Base-by-base conservation (phyloP, 2,113 vertebrate genomes). In the Porphyrio hochstetteri region DNA sequence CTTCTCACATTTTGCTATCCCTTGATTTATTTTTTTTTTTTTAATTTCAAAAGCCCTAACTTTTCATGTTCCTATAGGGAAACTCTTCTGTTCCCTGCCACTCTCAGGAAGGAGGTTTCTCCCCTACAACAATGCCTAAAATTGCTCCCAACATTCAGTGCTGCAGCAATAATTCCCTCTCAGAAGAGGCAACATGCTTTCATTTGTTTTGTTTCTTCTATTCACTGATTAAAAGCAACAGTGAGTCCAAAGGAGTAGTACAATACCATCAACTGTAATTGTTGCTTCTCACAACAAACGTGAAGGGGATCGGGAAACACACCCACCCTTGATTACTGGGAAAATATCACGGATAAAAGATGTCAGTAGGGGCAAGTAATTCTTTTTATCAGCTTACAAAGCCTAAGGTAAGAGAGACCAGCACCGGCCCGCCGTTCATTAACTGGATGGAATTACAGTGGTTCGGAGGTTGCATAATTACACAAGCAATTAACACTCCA, bases 401-500 rank as follows among this genome's bases (percentile, higher is more conserved):
- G 33, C 63, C 3, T 17, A 76, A 87, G 78, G 72, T 93, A 92
- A 53, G 87, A 72, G 23, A 38, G 63, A 52, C 74, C 7, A 80
- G 72, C 55, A 61, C 18, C 24, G 12, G 48, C 81, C 60, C 68
- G 68, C 76, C 3, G 0, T 77, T 95, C 82, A 75, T 93, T 89
- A 95, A 76, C 91, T 36, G 69, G 59, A 91, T 61, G 89, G 92
- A 95, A 92, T 90, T 84, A 84, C 59, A 71, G 85, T 5, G 3
- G 52, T 88, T 87, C 1, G 3, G 81, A 95, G 88, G 86, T 88
- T 94, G 92, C 65, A 82, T 77, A 95, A 96, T 94, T 94, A 96
- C 68, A 93, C 35, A 92, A 91, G 75, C 84, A 93, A 95, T 94
- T 85, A 96, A 95, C 10, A 8, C 63, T 89, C 65, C 81, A 72